Conservation (phyloP, 2,888 invertebrate genomes). For the Altica lythri region DNA sequence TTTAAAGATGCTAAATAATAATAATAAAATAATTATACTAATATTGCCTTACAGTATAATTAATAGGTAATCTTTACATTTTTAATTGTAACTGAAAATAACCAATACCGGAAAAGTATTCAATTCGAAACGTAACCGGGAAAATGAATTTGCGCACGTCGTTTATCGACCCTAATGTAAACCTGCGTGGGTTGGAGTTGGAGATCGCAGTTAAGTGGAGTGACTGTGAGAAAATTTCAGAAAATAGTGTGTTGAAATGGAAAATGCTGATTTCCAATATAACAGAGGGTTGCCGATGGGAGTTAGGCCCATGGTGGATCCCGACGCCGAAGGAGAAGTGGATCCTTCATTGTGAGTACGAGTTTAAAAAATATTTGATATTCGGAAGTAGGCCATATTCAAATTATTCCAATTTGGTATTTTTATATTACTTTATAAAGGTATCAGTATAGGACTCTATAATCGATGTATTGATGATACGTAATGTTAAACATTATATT, state of each 20-base stretch:
- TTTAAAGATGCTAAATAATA: too few species aligned
- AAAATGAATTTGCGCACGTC: slow-evolving; percentile 12
- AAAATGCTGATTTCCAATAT: slow-evolving; percentile 48
- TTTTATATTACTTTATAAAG: neutral
- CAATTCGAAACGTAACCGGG: neutral
- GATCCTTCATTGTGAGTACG: slow-evolving; percentile 73
- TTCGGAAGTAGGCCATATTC: slow-evolving; percentile 4
- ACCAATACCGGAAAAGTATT: neutral
- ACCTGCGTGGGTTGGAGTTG: slow-evolving; percentile 15
- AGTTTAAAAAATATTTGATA: slow-evolving; percentile 9
- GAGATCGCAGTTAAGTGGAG: slow-evolving; percentile 7
- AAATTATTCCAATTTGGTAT: too few species aligned
- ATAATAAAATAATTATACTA: too few species aligned
- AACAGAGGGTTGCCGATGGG: slow-evolving; percentile 25
- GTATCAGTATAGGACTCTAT: neutral
- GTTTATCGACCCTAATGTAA: slow-evolving; percentile 15
- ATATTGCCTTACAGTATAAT: too few species aligned
- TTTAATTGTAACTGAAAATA: too few species aligned
- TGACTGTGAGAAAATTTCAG: slow-evolving; percentile 9
- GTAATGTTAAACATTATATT: too few species aligned
- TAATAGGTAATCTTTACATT: too few species aligned
- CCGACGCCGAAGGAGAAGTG: slow-evolving; percentile 83
- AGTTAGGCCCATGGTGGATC: slow-evolving; percentile 77
- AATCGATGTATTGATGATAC: too few species aligned
- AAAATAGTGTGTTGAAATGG: slow-evolving; percentile 39